Conservation (phyloP, 2,797 vertebrate species). For the Lutjanus campechanus region DNA sequence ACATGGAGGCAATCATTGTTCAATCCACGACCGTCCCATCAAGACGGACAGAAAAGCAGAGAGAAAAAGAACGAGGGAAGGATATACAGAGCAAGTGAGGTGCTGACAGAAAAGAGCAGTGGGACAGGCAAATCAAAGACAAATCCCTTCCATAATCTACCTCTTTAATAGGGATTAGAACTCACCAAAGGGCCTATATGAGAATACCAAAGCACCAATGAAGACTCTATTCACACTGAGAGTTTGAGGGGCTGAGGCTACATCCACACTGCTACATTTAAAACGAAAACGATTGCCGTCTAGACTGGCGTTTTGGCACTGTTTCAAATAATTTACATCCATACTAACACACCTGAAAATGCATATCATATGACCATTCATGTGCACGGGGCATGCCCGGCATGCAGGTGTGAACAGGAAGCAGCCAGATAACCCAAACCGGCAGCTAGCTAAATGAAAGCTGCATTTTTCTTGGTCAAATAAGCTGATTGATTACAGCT, state of each 20-base stretch:
- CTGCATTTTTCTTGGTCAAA: too few relatives aligned
- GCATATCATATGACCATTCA: too few relatives aligned
- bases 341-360: too few relatives aligned
- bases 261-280: too few relatives aligned
- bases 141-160: constrained; percentile 86
- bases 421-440: too few relatives aligned
- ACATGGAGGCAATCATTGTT: constrained; percentile 80
- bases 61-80: constrained; percentile 62
- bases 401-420: too few relatives aligned
- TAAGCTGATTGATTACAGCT: too few relatives aligned
- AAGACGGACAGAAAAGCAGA: constrained; percentile 63
- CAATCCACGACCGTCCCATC: constrained; percentile 63
- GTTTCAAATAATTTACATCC: too few relatives aligned
- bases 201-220: constrained; percentile 80
- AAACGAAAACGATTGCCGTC: too few relatives aligned
- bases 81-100: constrained; percentile 53
- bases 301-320: too few relatives aligned
- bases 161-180: constrained; percentile 86
- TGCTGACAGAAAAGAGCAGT: constrained; percentile 84
- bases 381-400: too few relatives aligned
- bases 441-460: too few relatives aligned
- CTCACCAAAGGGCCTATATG: constrained; percentile 77
- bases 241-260: constrained; percentile 62
- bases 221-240: constrained; percentile 76
- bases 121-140: constrained; percentile 83